Evolutionary conservation across 2,113 vertebrate genomes (phyloP).

Genomic region (Embiotoca jacksoni): DNA sequence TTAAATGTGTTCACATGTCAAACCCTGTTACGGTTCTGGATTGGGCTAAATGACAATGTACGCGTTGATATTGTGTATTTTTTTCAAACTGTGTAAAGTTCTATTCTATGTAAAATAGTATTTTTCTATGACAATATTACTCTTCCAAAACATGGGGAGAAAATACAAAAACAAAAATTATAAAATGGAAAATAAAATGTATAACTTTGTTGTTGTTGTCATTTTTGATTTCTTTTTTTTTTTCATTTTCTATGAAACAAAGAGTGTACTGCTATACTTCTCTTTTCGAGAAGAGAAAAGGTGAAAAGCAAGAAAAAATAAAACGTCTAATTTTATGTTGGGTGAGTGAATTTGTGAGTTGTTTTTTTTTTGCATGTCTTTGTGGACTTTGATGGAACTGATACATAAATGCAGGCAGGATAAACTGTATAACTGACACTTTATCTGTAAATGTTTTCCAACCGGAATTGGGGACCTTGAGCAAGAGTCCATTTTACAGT

Average conservation of each 20-base stretch:
- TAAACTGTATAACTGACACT: no score
- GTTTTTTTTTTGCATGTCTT: no score
- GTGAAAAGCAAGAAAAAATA: slow-evolving; percentile 56
- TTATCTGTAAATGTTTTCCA: no score
- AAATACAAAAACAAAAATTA: slow-evolving; percentile 81
- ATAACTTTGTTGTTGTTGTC: slow-evolving; percentile 60
- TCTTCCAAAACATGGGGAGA: slow-evolving; percentile 76
- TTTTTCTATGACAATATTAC: slow-evolving; percentile 92
- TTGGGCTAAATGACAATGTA: slow-evolving; percentile 63
- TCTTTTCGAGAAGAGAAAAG: slow-evolving; percentile 70
- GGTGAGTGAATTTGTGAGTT: slow-evolving; percentile 1
- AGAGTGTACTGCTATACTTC: slow-evolving; percentile 66
- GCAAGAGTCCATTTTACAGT: no score
- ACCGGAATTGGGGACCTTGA: no score
- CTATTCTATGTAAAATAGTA: slow-evolving; percentile 96
- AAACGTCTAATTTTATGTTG: slow-evolving; percentile 66
- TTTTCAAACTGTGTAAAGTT: slow-evolving; percentile 93
- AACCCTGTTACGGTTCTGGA: slow-evolving; percentile 34
- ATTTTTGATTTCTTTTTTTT: slow-evolving; percentile 32
- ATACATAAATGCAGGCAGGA: no score
- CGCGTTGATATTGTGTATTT: slow-evolving; percentile 86
- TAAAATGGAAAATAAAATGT: slow-evolving; percentile 63
- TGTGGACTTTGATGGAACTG: no score
- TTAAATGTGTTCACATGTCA: background rate
- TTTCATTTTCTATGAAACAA: slow-evolving; percentile 70